Conservation (phyloP, 2,113 vertebrate species). For the Litocranius walleri region DNA sequence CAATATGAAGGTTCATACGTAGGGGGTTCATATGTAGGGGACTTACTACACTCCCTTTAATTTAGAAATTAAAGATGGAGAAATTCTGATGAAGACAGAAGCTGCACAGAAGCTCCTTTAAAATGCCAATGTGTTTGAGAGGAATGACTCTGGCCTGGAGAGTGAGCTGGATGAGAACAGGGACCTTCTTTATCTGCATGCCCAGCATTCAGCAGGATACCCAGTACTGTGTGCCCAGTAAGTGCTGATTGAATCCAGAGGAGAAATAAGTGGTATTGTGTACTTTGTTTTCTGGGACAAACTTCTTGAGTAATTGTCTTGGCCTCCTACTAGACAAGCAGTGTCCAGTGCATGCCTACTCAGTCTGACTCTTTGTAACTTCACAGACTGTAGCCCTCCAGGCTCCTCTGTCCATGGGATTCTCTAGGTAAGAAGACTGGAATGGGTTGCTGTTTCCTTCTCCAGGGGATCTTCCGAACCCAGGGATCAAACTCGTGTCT, state of each 20-base stretch:
- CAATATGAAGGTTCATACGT: background rate
- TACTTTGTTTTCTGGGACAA: background rate
- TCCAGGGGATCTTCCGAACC: background rate
- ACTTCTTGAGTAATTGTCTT: background rate
- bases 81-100: background rate
- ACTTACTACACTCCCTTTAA: background rate
- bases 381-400: background rate
- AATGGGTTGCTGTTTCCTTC: background rate
- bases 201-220: too few relatives aligned
- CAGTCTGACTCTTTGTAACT: background rate
- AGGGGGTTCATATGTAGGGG: background rate
- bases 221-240: rapidly evolving
- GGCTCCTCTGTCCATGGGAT: background rate
- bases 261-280: background rate
- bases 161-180: background rate
- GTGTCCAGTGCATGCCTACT: background rate
- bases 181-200: background rate
- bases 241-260: too few relatives aligned
- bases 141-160: background rate
- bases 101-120: background rate
- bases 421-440: background rate
- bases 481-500: background rate
- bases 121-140: background rate
- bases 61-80: background rate
- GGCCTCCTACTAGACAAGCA: background rate